Percentiles rank a stretch among this genome's conserved stretches.
Evolutionary conservation across 2,113 vertebrate genomes (phyloP).

Genomic region (Nothobranchius kuhntae): DNA sequence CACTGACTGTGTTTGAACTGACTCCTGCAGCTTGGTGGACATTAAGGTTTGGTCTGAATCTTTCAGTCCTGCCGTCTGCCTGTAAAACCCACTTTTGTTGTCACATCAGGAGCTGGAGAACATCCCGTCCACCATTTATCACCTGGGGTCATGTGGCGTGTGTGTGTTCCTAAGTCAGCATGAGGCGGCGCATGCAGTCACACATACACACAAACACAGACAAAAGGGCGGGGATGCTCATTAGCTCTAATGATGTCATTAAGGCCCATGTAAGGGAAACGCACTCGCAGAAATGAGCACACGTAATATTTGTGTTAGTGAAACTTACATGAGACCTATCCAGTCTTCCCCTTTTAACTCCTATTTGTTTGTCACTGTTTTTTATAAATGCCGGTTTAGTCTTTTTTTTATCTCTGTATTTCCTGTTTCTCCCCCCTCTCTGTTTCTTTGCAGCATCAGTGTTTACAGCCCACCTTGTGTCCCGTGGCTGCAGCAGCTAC

Average conservation of each 20-base stretch:
- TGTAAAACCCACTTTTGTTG: constrained; percentile 38
- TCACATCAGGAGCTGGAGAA: constrained; percentile 60
- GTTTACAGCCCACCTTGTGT: constrained; percentile 80
- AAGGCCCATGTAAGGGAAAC: constrained; percentile 55
- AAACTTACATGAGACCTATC: background rate
- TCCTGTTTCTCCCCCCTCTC: background rate
- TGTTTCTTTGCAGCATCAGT: constrained; percentile 69
- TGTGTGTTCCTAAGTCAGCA: constrained; percentile 68
- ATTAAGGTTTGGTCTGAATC: constrained; percentile 7
- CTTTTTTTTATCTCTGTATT: background rate
- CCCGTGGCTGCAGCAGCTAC: constrained; percentile 73
- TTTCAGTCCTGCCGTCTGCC: constrained; percentile 15
- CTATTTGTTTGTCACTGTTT: no score
- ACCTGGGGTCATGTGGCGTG: constrained; percentile 61
- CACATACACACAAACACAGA: constrained; percentile 37
- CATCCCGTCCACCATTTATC: constrained; percentile 67
- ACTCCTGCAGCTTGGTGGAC: constrained; percentile 7
- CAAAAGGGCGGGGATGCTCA: constrained; percentile 70
- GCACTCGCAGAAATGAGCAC: constrained; percentile 20
- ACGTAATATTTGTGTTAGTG: constrained; percentile 3
- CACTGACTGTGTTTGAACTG: background rate
- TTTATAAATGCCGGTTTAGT: background rate
- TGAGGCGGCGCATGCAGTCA: constrained; percentile 43
- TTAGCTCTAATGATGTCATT: constrained; percentile 80
- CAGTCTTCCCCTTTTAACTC: no score